Evolutionary conservation across 2,888 invertebrate species (phyloP), one percentile per base, ranked within the genome.

Genomic region (Nemapogon koenigi): DNA sequence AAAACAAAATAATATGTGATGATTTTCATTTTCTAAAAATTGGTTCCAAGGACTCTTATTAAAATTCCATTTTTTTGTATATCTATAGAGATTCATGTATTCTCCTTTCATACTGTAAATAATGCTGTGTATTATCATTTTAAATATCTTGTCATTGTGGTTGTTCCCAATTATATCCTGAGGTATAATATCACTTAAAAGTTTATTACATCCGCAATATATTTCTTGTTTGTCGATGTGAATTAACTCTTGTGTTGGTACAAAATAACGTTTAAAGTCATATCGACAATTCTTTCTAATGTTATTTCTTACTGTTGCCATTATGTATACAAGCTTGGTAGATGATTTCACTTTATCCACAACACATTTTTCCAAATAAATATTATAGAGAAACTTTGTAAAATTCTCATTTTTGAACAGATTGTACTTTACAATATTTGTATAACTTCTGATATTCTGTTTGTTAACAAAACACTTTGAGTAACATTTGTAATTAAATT

Each of bases 81-180:
- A 38, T 41, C 57, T 58, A 10, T 41, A 42, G 18, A 67, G 38
- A 11, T 53, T 42, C 18, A 70, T 48, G 51, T 70, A 58, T 48
- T 80, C 72, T 11, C 63, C 55, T 37, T 63, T 68, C 73, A 76
- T 78, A 36, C 68, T 67, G 44, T 55, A 66, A 41, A 79, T 46
- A 13, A 62, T 49, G 18, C 37, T 48, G 41, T 53, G 49, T 4
- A 69, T 47, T 8, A 66, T 42, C 43, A 55, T 57, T 41, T 52
- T 61, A 36, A 76, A 65, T 45, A 64, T 43, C 49, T 63, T 72
- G 15, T 41, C 46, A 49, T 80, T 80, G 8, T 58, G 51, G 41
- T 55, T 56, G 40, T 46, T 58, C 8, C 64, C 71, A 56, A 52
- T 65, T 15, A 78, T 55, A 14, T 41, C 43, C 37, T 44, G 58